These are phyloP conservation scores for Andrena cerasifolii DNA, from an alignment of 1,140 invertebrate species.

Conservation along the genomic window DNA sequence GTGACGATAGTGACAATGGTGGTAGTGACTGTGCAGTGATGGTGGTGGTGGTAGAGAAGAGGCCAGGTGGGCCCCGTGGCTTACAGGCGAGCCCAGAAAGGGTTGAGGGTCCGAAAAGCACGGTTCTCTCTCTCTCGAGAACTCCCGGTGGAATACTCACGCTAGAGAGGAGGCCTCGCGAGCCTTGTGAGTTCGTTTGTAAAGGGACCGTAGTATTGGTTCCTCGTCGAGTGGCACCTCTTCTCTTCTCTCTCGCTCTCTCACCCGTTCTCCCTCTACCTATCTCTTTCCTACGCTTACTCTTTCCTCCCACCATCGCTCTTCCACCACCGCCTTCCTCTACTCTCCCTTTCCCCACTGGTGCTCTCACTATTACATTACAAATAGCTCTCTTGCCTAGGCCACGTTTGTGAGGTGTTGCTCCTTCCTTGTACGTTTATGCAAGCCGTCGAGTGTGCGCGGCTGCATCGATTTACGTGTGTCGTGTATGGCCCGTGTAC, in stretches of 20 bases:
- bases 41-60: slow-evolving; percentile 52
- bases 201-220: slow-evolving; percentile 64
- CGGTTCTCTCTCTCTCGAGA: slow-evolving; percentile 53
- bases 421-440: slow-evolving; percentile 52
- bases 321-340: slow-evolving; percentile 52
- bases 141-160: slow-evolving; percentile 50
- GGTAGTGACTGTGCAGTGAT: slow-evolving; percentile 33
- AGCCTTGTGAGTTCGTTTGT: slow-evolving; percentile 61
- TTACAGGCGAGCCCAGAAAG: slow-evolving; percentile 55
- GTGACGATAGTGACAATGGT: slow-evolving; percentile 33
- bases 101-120: slow-evolving; percentile 63
- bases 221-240: slow-evolving; percentile 60
- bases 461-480: slow-evolving; percentile 36
- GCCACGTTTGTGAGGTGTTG: slow-evolving; percentile 66
- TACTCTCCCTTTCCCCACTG: slow-evolving; percentile 55
- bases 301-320: slow-evolving; percentile 59
- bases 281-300: slow-evolving; percentile 46
- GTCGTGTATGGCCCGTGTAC: too few relatives aligned
- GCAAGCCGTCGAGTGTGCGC: slow-evolving; percentile 15
- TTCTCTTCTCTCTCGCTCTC: slow-evolving; percentile 47
- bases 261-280: slow-evolving; percentile 34
- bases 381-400: slow-evolving; percentile 79
- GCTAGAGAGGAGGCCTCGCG: slow-evolving; percentile 48
- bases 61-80: slow-evolving; percentile 61
- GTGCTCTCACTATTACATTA: slow-evolving; percentile 75